Conservation (phyloP, 2,888 invertebrate genomes). For the Steromphala cineraria region DNA sequence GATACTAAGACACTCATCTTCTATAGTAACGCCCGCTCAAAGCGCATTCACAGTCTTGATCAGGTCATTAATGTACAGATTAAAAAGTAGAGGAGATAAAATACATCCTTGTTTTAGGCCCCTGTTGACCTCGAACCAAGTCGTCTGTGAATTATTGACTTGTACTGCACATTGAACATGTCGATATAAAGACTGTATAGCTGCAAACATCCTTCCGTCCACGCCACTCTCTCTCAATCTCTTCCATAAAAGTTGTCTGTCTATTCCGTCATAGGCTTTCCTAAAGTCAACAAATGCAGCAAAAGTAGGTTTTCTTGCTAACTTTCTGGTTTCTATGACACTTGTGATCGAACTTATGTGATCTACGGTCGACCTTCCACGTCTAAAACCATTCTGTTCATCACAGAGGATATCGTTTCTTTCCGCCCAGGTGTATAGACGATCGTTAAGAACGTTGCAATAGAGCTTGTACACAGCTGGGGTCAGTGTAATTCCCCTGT, state of each 20-base stretch:
- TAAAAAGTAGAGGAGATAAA: background rate
- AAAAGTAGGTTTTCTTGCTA: background rate
- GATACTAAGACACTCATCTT: background rate
- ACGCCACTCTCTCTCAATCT: background rate
- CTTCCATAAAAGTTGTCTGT: background rate
- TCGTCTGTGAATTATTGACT: too few relatives aligned
- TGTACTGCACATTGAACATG: too few relatives aligned
- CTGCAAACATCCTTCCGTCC: background rate
- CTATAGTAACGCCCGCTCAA: background rate
- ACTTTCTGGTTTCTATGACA: background rate
- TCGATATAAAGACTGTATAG: background rate
- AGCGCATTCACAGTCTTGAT: background rate
- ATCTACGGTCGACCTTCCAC: background rate
- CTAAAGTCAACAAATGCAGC: background rate
- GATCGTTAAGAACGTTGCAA: background rate
- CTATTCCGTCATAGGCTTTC: background rate
- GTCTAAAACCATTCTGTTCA: background rate
- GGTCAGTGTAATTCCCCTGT: background rate
- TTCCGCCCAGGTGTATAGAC: background rate
- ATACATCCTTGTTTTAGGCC: constrained; percentile 3
- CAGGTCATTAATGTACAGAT: constrained; percentile 6
- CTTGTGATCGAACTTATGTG: background rate
- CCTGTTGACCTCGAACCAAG: background rate
- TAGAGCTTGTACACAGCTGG: background rate
- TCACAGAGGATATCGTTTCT: background rate